These are phyloP conservation scores for Caenorhabditis angaria DNA, from an alignment of 2,888 invertebrate species.

Conservation along the genomic window DNA sequence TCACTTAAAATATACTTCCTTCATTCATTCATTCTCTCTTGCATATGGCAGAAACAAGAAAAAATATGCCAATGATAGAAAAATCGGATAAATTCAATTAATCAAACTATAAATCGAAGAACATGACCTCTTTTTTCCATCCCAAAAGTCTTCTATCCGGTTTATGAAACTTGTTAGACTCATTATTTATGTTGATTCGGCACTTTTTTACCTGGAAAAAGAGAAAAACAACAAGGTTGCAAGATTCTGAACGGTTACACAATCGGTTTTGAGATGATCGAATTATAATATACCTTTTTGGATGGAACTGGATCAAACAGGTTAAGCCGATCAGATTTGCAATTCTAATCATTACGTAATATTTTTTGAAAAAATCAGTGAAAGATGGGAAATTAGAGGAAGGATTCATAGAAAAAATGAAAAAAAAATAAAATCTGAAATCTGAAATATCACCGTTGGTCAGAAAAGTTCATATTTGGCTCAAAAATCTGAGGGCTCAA, in stretches of 20 bases:
- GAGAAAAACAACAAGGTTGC: neutral
- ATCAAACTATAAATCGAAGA: constrained; percentile 1
- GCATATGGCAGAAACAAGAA: neutral
- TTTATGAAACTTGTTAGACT: neutral
- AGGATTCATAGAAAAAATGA: neutral
- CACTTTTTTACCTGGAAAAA: neutral
- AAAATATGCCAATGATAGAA: neutral
- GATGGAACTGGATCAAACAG: neutral
- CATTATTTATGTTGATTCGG: constrained; percentile 1
- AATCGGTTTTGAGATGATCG: neutral
- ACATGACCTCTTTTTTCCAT: neutral
- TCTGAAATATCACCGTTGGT: no score
- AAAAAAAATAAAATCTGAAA: no score
- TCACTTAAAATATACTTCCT: neutral
- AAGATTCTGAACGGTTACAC: neutral
- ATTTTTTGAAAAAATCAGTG: neutral
- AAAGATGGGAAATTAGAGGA: neutral
- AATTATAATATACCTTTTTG: neutral
- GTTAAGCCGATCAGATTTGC: neutral
- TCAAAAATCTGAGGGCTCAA: no score
- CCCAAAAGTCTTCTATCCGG: no score
- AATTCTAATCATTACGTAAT: neutral
- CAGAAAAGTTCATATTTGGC: no score
- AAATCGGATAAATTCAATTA: neutral
- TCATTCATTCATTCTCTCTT: neutral